Conservation (phyloP, 1,140 invertebrate genomes). For the Cotesia typhae region DNA sequence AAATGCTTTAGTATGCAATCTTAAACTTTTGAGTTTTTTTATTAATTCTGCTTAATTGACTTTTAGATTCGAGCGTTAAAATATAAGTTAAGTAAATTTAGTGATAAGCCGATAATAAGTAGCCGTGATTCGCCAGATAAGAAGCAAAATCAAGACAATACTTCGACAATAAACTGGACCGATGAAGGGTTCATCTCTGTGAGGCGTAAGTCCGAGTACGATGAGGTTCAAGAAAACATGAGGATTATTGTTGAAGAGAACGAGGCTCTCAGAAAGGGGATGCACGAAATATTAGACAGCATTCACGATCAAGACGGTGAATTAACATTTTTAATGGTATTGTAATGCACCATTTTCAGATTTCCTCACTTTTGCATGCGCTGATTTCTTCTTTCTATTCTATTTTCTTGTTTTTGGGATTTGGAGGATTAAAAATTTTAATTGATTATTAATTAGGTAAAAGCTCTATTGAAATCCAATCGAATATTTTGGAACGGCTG, state of each 20-base stretch:
- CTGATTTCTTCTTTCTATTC: not conserved
- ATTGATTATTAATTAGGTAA: slow-evolving; percentile 48
- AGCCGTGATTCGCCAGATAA: slow-evolving; percentile 24
- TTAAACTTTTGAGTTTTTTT: slow-evolving; percentile 5
- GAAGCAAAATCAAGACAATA: slow-evolving; percentile 40
- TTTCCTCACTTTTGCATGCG: not conserved
- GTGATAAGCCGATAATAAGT: slow-evolving; percentile 30
- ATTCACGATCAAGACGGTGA: slow-evolving; percentile 70
- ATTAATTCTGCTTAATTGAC: not conserved
- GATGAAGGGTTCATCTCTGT: slow-evolving; percentile 36
- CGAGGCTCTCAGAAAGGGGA: slow-evolving; percentile 74
- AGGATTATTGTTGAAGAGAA: slow-evolving; percentile 74
- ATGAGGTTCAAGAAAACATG: slow-evolving; percentile 62
- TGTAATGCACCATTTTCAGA: slow-evolving; percentile 41
- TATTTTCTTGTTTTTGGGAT: not conserved
- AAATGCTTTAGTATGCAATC: not conserved
- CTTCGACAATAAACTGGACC: slow-evolving; percentile 28
- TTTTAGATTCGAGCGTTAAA: slow-evolving; percentile 50
- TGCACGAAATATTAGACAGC: slow-evolving; percentile 74
- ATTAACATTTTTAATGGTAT: slow-evolving; percentile 50
- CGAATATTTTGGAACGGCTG: slow-evolving; percentile 69
- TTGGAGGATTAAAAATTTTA: not conserved
- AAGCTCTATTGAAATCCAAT: slow-evolving; percentile 66
- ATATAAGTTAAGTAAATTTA: slow-evolving; percentile 47
- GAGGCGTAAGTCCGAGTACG: slow-evolving; percentile 40